Conservation (phyloP, 2,797 vertebrate species). For the Eulemur coronatus region DNA sequence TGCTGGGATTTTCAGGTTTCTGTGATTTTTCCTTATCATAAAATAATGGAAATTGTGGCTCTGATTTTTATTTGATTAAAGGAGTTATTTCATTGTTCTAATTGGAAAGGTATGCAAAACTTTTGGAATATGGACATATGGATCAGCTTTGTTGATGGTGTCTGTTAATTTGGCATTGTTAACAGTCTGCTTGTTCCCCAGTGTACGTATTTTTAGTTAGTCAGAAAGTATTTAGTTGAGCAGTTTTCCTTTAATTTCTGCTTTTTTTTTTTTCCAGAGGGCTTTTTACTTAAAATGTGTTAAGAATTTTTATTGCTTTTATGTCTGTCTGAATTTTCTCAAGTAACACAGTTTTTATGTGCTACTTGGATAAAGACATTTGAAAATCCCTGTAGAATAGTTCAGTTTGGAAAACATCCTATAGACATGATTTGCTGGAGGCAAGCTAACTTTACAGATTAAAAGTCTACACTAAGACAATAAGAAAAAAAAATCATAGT, state of each 20-base stretch:
- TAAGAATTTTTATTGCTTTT: constrained; percentile 78
- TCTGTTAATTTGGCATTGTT: constrained; percentile 75
- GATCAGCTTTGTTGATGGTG: constrained; percentile 67
- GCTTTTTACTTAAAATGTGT: constrained; percentile 74
- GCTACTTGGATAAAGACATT: constrained; percentile 81
- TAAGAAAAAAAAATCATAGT: constrained; percentile 74
- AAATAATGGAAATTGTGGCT: constrained; percentile 67
- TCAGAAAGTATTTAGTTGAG: constrained; percentile 75
- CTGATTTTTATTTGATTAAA: constrained; percentile 74
- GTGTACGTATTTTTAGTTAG: constrained; percentile 58
- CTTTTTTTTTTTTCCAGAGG: constrained; percentile 26
- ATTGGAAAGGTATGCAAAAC: constrained; percentile 68
- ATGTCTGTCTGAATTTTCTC: constrained; percentile 76
- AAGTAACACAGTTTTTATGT: constrained; percentile 78
- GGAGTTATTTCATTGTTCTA: constrained; percentile 69
- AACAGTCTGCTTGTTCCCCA: constrained; percentile 23
- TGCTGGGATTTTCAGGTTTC: constrained; percentile 47
- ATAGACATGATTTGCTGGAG: constrained; percentile 85
- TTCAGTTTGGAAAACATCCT: constrained; percentile 84
- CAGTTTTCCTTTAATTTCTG: constrained; percentile 64
- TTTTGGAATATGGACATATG: constrained; percentile 62
- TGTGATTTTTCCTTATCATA: constrained; percentile 64
- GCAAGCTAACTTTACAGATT: constrained; percentile 80
- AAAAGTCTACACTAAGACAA: constrained; percentile 82
- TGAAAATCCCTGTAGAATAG: constrained; percentile 82